Evolutionary conservation across 2,113 vertebrate species (phyloP).

Genomic region (Rhombomys opimus): DNA sequence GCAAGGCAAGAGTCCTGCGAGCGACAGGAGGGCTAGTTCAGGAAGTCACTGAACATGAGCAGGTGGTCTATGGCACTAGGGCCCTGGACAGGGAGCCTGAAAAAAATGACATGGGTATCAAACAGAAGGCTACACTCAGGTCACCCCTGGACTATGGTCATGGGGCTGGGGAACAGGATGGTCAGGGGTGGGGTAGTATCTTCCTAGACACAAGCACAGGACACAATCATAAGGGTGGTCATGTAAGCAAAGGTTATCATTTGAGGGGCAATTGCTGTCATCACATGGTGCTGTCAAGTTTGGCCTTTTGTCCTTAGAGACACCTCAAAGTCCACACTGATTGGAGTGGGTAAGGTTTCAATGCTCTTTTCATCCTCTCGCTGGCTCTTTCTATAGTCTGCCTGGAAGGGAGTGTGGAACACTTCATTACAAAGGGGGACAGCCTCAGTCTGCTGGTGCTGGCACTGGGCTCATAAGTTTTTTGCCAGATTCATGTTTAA

Average conservation of each 20-base stretch:
- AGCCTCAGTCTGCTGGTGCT: not conserved
- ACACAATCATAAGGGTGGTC: accelerated
- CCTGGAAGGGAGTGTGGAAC: not conserved
- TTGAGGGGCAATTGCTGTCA: not conserved
- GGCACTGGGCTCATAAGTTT: not conserved
- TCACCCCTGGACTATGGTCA: not conserved
- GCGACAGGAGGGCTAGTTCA: constrained; percentile 70
- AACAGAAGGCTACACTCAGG: not conserved
- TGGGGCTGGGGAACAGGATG: accelerated
- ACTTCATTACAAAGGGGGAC: not conserved
- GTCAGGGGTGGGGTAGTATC: not conserved
- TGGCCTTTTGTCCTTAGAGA: not conserved
- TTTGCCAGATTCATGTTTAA: not conserved
- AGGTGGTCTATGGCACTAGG: constrained; percentile 81
- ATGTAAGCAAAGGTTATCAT: not conserved
- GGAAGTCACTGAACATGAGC: constrained; percentile 80
- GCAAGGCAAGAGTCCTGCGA: not conserved
- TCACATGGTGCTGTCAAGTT: too few relatives aligned
- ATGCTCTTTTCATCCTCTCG: accelerated
- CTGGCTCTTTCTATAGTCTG: not conserved
- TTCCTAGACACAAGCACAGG: not conserved
- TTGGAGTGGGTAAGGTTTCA: accelerated
- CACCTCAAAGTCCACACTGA: accelerated
- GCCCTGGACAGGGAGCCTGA: constrained; percentile 80
- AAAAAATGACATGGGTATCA: constrained; percentile 74